phyloP scores from a whole-genome alignment of 1,140 invertebrate species.

The Argopecten irradians region DNA sequence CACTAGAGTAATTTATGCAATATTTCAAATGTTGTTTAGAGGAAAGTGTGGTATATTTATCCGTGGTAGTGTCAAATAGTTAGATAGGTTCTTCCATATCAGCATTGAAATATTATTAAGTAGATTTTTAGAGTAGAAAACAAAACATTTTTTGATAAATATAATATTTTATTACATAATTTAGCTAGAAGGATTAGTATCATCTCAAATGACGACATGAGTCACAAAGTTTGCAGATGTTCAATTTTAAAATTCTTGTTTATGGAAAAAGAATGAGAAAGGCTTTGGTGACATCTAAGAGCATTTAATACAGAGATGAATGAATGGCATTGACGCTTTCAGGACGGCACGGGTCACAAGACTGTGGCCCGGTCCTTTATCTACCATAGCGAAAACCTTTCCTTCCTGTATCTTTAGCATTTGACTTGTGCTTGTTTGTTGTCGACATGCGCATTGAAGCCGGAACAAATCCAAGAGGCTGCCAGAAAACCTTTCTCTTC shows the following conservation, averaged over 20 bases:
- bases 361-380: not conserved
- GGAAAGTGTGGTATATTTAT: too few relatives aligned
- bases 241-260: not conserved
- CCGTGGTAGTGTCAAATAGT: too few relatives aligned
- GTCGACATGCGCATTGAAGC: conserved; percentile 34
- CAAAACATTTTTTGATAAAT: not conserved
- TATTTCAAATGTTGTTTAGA: too few relatives aligned
- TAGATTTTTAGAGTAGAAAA: not conserved
- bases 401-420: not conserved
- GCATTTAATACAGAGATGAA: not conserved
- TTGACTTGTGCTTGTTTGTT: conserved; percentile 5
- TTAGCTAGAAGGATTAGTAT: not conserved
- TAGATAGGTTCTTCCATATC: too few relatives aligned
- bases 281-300: not conserved
- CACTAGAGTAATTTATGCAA: too few relatives aligned
- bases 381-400: conserved; percentile 9
- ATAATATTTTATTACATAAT: too few relatives aligned
- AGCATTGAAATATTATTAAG: too few relatives aligned
- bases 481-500: conserved; percentile 48
- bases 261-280: not conserved
- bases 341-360: not conserved
- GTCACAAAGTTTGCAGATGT: not conserved
- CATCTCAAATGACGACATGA: not conserved
- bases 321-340: not conserved
- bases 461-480: conserved; percentile 45